Base-by-base conservation (phyloP, 1,140 invertebrate species). In the Bradynema listronoti region DNA sequence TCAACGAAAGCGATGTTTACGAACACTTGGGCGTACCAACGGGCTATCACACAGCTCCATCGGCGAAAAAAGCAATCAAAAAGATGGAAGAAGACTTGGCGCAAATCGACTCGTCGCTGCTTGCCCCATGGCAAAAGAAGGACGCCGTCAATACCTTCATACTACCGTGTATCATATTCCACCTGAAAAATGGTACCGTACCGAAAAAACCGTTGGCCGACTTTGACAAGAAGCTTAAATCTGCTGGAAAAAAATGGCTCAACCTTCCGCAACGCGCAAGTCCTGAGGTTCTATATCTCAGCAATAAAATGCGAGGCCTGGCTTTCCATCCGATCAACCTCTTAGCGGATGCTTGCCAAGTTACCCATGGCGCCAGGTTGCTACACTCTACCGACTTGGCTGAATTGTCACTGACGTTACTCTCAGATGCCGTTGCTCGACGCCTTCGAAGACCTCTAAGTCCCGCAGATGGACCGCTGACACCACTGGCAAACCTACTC, bases 71-170 rank as follows among this genome's bases (percentile, higher is more conserved):
- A 7, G 24, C 36, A 3, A 4, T 58, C 22, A 50, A 61, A 1
- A 19, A 19, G 4, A 60, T 61, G 34, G 4, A 6, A 6, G 58
- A 61, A 14, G 36, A 61, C 9, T 16, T 61, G 4, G 5, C 60
- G n/a, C 50, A 63, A n/a, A 43, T 60, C 22, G 33, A 61, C 27
- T 16, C 5, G 6, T 62, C 58, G 4, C 33, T 49, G 5, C 72
- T 79, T 0, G 73, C 78, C 1, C 78, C 78, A 0, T 80, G 80
- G 77, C 78, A 80, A 60, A 78, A 78, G 52, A 36, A 79, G 5
- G 76, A 80, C 33, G 72, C 75, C 0, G 6, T 76, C 5, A 69
- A 58, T 0, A 77, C 71, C 0, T 80, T 79, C 46, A 57, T 80
- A 0, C 19, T 78, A 32, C 73, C 80, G 0, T 41, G 65, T 1